Conservation (phyloP, 2,113 vertebrate species). For the Neoarius graeffei region DNA sequence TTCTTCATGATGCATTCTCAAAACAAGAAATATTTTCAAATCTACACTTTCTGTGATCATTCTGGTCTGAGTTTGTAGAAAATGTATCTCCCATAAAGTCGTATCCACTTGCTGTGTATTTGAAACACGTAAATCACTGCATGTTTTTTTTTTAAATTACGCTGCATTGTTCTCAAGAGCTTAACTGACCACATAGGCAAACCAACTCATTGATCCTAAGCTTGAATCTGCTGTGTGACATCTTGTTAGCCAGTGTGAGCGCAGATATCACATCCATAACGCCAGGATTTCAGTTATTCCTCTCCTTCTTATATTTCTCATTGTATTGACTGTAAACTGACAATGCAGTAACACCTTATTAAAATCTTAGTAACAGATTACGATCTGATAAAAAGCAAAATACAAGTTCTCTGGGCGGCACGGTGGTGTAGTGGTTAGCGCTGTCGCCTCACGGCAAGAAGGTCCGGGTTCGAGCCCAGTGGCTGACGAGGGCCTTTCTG, state of each 20-base stretch:
- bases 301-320: background rate
- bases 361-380: background rate
- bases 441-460: too few species aligned
- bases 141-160: background rate
- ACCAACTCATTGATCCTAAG: background rate
- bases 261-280: background rate
- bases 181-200: background rate
- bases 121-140: background rate
- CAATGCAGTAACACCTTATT: background rate
- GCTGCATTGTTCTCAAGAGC: background rate
- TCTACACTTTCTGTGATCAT: background rate
- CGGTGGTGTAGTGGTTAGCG: too few species aligned
- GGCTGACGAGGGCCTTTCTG: too few species aligned
- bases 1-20: background rate
- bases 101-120: background rate
- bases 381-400: background rate
- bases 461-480: too few species aligned
- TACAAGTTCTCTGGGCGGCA: background rate
- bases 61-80: background rate
- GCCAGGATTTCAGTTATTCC: background rate
- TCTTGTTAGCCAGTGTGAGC: background rate
- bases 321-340: background rate
- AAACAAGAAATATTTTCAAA: background rate
- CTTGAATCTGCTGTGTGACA: background rate
- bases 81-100: background rate